Evolutionary conservation across 2,113 vertebrate species (phyloP), one percentile per base, ranked within the genome.

Genomic region (Procavia capensis): DNA sequence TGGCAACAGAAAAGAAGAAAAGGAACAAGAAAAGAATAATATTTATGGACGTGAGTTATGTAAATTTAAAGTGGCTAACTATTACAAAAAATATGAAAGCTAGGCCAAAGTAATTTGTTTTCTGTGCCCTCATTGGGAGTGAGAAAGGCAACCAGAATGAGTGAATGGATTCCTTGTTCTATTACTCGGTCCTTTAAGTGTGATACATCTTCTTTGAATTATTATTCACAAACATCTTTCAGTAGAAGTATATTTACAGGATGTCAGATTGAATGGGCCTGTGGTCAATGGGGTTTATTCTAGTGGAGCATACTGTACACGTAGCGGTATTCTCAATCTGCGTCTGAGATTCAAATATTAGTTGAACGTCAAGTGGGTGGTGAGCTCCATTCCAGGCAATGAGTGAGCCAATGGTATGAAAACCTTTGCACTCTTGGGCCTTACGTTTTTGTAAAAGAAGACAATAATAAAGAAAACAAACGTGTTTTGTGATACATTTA

Each of bases 51-150:
- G 50, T 83, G 80, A 79, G 74, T 63, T 72, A 25, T 19, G 50
- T 39, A 4, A 78, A 90, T 86, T 96, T 93, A 57, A 95, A 92
- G 87, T 87, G 47, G 76, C 29, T 93, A 96, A 70, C 84, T 8
- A 45, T 84, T 66, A 50, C 39, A 74, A 72, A 86, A 47, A 84
- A 70, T 10, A 64, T 6, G 86, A 83, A 80, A 82, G 2, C 34
- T 17, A 50, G 31, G 31, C 50, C 82, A 76, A 85, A 90, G 9
- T 27, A 79, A 75, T 79, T 74, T 91, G 11, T 59, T 72, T 63
- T 91, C 95, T 91, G 27, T 95, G 24, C 13, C 20, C 29, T 66
- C 22, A 24, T 76, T 96, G 90, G 27, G 79, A 89, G 96, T 19
- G 86, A 70, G 16, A 91, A 90, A 88, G 50, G 39, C 34, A 87